These are phyloP conservation scores for Chascanopsetta lugubris DNA, from an alignment of 2,113 vertebrate genomes.

Conservation along the genomic window DNA sequence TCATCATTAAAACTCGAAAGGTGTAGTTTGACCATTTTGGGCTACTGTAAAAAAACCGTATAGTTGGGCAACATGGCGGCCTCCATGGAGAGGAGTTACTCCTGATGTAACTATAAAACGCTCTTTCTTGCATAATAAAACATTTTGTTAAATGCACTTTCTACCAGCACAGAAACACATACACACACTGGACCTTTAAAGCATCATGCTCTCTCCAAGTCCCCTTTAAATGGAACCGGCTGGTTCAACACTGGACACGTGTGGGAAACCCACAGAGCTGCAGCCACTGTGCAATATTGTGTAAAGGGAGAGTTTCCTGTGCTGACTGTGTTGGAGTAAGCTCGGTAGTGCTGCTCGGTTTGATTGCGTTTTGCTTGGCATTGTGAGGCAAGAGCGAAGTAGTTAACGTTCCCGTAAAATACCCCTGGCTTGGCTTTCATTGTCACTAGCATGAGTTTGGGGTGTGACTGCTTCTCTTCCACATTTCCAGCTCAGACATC, in stretches of 20 bases:
- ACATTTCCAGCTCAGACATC: neutral
- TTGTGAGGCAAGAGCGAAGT: conserved; percentile 1
- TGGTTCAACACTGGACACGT: neutral
- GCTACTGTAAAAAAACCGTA: too few species aligned
- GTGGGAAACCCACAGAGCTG: conserved; percentile 2
- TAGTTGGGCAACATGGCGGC: too few species aligned
- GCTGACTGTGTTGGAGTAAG: conserved; percentile 41
- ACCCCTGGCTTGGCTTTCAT: conserved; percentile 23
- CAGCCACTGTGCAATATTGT: conserved; percentile 8
- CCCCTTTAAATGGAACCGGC: neutral
- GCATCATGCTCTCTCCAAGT: neutral
- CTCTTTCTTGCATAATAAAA: neutral
- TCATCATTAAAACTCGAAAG: too few species aligned
- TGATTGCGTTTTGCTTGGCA: conserved; percentile 48
- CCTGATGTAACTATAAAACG: too few species aligned
- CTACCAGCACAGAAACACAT: too few species aligned
- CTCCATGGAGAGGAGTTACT: too few species aligned
- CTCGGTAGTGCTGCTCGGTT: conserved; percentile 29
- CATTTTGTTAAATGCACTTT: too few species aligned
- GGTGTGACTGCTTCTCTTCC: conserved; percentile 15
- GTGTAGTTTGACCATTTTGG: too few species aligned
- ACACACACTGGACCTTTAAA: too few species aligned
- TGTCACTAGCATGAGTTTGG: neutral
- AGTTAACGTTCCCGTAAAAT: conserved; percentile 45
- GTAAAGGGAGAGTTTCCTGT: conserved; percentile 32